These are phyloP conservation scores for Gandaritis pyraliata DNA, from an alignment of 2,888 invertebrate species.

Conservation along the genomic window DNA sequence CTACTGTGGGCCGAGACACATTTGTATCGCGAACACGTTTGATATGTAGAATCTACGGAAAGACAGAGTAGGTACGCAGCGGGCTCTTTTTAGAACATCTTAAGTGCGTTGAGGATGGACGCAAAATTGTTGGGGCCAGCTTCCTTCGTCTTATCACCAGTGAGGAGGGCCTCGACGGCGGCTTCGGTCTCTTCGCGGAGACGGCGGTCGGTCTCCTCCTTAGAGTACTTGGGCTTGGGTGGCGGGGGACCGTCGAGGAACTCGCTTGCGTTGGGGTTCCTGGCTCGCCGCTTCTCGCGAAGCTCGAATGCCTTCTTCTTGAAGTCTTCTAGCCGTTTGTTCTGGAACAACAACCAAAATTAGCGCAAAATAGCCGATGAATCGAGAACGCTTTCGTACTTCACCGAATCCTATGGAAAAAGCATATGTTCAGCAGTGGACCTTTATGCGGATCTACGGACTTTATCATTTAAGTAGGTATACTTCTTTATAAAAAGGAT, in stretches of 20 bases:
- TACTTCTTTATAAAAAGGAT: too few relatives aligned
- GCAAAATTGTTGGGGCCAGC: not conserved
- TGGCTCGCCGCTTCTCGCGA: conserved; percentile 9
- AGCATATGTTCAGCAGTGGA: too few relatives aligned
- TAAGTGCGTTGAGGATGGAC: conserved; percentile 6
- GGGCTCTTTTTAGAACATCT: not conserved
- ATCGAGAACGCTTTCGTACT: too few relatives aligned
- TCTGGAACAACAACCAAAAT: conserved; percentile 12
- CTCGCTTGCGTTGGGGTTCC: conserved; percentile 11
- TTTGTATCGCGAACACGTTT: conserved; percentile 3
- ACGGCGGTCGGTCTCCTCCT: conserved; percentile 14
- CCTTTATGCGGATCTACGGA: too few relatives aligned
- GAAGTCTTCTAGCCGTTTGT: conserved; percentile 9
- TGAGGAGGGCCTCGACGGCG: conserved; percentile 19
- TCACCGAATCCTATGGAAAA: too few relatives aligned
- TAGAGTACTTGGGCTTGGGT: conserved; percentile 4
- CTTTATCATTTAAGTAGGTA: too few relatives aligned
- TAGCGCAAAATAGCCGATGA: too few relatives aligned
- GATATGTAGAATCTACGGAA: conserved; percentile 12
- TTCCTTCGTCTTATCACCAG: conserved; percentile 22
- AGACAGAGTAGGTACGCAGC: not conserved
- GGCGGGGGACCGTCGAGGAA: conserved; percentile 1
- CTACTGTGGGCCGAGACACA: conserved; percentile 1
- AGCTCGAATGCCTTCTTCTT: conserved; percentile 10
- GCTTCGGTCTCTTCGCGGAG: conserved; percentile 21